Conservation (phyloP, 2,797 vertebrate species). For the Hylomyscus alleni region DNA sequence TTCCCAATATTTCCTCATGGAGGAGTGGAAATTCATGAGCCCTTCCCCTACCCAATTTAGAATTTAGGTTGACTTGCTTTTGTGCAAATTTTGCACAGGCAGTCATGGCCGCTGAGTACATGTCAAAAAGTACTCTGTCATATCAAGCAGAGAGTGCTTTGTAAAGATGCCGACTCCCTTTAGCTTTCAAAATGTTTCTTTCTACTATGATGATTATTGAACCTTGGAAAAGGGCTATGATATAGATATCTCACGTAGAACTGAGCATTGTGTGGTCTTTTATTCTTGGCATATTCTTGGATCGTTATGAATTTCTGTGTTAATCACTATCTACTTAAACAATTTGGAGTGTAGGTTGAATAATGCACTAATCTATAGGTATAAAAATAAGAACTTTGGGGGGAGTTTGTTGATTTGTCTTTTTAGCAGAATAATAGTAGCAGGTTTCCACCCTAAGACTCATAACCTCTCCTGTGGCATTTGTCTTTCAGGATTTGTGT, state of each 20-base stretch:
- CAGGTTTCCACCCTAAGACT: neutral
- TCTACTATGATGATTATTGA: neutral
- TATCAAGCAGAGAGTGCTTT: neutral
- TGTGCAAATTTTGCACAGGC: neutral
- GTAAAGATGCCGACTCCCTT: neutral
- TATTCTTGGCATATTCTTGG: neutral
- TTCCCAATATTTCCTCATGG: neutral
- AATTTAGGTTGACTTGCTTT: neutral
- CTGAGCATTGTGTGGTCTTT: neutral
- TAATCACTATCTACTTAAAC: neutral
- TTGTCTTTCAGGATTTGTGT: neutral
- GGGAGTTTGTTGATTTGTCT: neutral
- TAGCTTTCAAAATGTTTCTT: neutral
- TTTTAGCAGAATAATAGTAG: neutral
- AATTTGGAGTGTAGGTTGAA: neutral
- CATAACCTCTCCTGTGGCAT: neutral
- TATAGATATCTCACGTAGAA: neutral
- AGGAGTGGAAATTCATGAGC: neutral
- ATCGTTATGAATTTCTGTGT: neutral
- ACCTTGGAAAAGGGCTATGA: neutral
- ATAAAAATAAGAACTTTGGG: neutral
- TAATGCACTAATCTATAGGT: neutral
- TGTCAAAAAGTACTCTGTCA: neutral
- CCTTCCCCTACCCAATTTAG: neutral
- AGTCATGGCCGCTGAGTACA: neutral